phyloP scores from a whole-genome alignment of 2,113 vertebrate genomes.

The Syrrhaptes paradoxus region DNA sequence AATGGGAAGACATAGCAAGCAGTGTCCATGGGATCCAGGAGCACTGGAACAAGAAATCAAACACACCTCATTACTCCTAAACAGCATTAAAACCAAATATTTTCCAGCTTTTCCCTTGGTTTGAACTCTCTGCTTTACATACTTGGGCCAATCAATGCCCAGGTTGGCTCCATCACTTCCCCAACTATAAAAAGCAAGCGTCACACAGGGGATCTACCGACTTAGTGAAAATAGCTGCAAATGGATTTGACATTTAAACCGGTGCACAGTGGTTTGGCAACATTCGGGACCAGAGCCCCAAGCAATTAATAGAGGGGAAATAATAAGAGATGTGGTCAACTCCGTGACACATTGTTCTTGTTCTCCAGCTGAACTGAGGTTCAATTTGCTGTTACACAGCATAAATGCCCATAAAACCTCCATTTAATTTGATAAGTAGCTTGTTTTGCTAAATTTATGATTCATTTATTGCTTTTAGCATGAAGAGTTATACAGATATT shows the following conservation, averaged over 20 bases:
- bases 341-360: rapidly evolving
- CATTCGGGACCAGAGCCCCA: not conserved
- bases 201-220: not conserved
- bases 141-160: rapidly evolving
- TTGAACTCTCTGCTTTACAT: rapidly evolving
- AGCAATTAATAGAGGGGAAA: not conserved
- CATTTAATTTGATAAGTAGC: not conserved
- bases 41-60: not conserved
- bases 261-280: not conserved
- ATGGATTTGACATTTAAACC: slow-evolving; percentile 30
- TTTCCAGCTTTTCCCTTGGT: not conserved
- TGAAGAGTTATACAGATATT: not conserved
- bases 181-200: not conserved
- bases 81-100: not conserved
- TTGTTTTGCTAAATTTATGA: not conserved
- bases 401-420: not conserved
- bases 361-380: not conserved
- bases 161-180: not conserved
- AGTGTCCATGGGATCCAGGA: not conserved
- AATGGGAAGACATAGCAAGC: not conserved
- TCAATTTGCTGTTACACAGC: not conserved
- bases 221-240: not conserved
- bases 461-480: not conserved
- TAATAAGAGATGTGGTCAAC: not conserved
- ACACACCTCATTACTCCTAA: not conserved